A percentile compares a stretch with the other conserved stretches of the same genome.
These are phyloP conservation scores for Agrypnia vestita DNA, from an alignment of 1,140 invertebrate species.

Conservation along the genomic window DNA sequence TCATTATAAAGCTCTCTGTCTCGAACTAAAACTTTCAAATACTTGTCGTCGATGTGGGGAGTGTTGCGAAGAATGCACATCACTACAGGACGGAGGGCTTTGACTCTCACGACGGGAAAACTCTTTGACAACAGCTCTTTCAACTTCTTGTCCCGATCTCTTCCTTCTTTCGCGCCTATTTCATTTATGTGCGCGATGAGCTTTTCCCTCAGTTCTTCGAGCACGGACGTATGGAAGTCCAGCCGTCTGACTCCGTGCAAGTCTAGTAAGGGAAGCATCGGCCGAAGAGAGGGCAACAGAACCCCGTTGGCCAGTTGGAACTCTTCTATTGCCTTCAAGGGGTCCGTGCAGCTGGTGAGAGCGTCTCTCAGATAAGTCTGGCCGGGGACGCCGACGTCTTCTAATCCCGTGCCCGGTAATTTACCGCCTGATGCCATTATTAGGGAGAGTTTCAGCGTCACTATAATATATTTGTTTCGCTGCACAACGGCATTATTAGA, in stretches of 20 bases:
- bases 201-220: slow-evolving; percentile 95
- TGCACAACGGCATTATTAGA: background rate
- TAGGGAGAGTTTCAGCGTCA: background rate
- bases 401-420: slow-evolving; percentile 77
- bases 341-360: slow-evolving; percentile 96
- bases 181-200: slow-evolving; percentile 91
- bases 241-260: slow-evolving; percentile 92
- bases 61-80: slow-evolving; percentile 96
- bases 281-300: slow-evolving; percentile 90
- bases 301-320: slow-evolving; percentile 98
- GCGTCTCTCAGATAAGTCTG: slow-evolving; percentile 91
- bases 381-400: slow-evolving; percentile 94
- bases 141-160: slow-evolving; percentile 88
- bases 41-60: slow-evolving; percentile 93
- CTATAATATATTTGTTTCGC: background rate
- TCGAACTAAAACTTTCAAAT: slow-evolving; percentile 86
- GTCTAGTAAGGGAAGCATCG: slow-evolving; percentile 95
- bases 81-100: slow-evolving; percentile 94
- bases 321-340: slow-evolving; percentile 96
- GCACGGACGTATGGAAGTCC: slow-evolving; percentile 95
- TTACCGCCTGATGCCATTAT: slow-evolving; percentile 68
- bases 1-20: slow-evolving; percentile 95
- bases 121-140: slow-evolving; percentile 94
- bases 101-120: slow-evolving; percentile 93
- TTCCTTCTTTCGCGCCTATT: slow-evolving; percentile 83